phyloP scores from a whole-genome alignment of 2,888 invertebrate genomes.

The Microplitis deprimator region DNA sequence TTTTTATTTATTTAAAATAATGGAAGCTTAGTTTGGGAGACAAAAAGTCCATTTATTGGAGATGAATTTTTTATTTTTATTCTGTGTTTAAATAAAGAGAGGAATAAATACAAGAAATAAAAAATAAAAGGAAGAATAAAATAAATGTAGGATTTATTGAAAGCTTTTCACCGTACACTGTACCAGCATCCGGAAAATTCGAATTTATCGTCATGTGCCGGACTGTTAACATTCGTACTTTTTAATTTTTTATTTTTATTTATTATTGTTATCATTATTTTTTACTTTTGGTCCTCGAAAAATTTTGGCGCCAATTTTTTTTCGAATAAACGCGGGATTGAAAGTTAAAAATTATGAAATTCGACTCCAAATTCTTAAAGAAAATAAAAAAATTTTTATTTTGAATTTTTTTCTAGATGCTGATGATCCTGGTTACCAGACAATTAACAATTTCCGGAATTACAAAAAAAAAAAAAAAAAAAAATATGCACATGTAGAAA shows the following conservation, averaged over 20 bases:
- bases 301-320: too few species aligned
- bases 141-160: constrained; percentile 40
- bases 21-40: neutral
- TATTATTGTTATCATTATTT: neutral
- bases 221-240: neutral
- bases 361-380: too few species aligned
- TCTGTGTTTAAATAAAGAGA: neutral
- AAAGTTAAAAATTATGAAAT: too few species aligned
- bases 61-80: neutral
- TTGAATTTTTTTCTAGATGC: too few species aligned
- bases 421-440: too few species aligned
- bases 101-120: neutral
- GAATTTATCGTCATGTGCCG: constrained; percentile 47
- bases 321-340: too few species aligned
- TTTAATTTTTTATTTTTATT: neutral
- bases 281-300: too few species aligned
- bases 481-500: too few species aligned
- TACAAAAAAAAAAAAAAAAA: too few species aligned
- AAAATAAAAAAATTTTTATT: too few species aligned
- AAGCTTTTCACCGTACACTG: constrained; percentile 45
- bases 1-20: neutral
- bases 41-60: neutral
- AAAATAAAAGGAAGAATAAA: constrained; percentile 2
- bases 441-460: too few species aligned
- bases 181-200: constrained; percentile 46